Percentiles rank a stretch among this genome's conserved stretches.
Evolutionary conservation across 2,113 vertebrate genomes (phyloP).

Genomic region (Sylvia atricapilla): DNA sequence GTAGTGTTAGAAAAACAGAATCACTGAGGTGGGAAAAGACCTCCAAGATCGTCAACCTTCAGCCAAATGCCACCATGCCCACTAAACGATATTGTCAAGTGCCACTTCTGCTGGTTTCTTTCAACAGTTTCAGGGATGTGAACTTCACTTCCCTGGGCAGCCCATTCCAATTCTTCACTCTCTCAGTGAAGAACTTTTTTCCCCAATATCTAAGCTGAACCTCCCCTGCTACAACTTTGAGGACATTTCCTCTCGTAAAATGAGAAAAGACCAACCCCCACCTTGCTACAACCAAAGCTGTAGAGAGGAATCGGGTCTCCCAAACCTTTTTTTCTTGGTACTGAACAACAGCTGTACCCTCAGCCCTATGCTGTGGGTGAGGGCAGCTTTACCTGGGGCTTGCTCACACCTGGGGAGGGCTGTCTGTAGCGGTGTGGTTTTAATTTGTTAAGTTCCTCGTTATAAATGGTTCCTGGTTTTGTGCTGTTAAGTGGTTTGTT

Average conservation of each 20-base stretch:
- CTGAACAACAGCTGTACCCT: fast-evolving
- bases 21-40: background rate
- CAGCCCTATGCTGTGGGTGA: background rate
- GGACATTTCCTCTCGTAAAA: background rate
- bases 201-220: background rate
- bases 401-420: background rate
- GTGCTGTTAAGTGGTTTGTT: no score
- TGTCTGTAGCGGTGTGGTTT: background rate
- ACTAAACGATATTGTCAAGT: background rate
- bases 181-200: background rate
- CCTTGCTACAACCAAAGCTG: background rate
- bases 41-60: background rate
- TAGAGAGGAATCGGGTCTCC: background rate
- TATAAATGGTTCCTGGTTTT: no score
- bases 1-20: background rate
- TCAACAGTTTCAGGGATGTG: background rate
- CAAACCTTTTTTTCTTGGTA: background rate
- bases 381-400: background rate
- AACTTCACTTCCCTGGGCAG: background rate
- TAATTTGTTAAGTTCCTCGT: no score
- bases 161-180: background rate
- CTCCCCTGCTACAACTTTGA: background rate
- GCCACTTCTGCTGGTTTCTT: background rate
- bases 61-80: background rate
- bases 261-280: background rate